Base-by-base conservation (phyloP, 2,797 vertebrate species). In the Paedocypris micromegethes region DNA sequence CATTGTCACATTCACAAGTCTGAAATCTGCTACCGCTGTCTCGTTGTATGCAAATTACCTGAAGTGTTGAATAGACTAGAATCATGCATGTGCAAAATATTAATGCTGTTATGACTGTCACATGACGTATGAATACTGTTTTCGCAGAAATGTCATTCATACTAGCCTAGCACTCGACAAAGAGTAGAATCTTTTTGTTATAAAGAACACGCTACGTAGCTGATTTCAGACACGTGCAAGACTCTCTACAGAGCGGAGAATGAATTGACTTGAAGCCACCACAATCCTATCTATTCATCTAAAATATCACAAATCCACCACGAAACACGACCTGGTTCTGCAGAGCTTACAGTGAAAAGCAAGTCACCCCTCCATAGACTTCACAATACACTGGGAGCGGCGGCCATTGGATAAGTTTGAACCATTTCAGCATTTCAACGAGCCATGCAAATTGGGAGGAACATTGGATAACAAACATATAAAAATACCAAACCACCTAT, bases 401-500 rank as follows among this genome's bases (percentile, higher is more conserved):
- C n/a, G 38, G 3, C 43, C 9, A n/a, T 8, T 53, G 37, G 48
- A 50, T 54, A 45, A 2, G 39, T 46, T 9, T 53, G 39, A 56
- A 47, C 6, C 3, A 42, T 48, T 56, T 56, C 23, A 56, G 39
- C 41, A 5, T 52, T 8, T 66, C 4, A 9, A 37, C 38, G n/a
- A 66, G 49, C 9, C 42, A 53, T 53, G 43, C 9, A 43, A 43
- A 38, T 50, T 44, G 47, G 38, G 52, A 45, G 23, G 9, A 43
- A 55, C 23, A 3, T 23, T 39, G 56, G 4, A 48, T 3, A 37
- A 48, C 1, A 5, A 0, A 42, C 8, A 42, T 56, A 45, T 6
- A 61, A 55, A 63, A 58, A 64, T 72, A 58, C 66, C 39, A 63
- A 73, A 52, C 48, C 6, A 5, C 46, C 47, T 9, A 6, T 23